Conservation (phyloP, 2,113 vertebrate genomes). For the Podarcis raffonei region DNA sequence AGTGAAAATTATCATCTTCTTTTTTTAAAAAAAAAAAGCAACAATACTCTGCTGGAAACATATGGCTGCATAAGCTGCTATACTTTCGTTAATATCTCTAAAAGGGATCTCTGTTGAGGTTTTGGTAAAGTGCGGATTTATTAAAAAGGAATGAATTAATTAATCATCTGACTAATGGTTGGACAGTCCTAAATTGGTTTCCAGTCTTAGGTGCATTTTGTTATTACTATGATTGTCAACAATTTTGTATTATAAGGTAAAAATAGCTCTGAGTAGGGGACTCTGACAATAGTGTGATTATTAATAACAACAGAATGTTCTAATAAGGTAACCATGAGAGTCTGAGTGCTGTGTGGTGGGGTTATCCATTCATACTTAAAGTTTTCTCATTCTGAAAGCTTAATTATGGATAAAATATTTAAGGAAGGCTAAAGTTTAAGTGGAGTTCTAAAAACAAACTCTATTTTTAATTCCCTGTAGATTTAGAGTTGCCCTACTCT, state of each 20-base stretch:
- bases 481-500: background rate
- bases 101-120: background rate
- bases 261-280: background rate
- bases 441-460: background rate
- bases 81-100: no score
- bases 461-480: background rate
- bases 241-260: background rate
- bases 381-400: background rate
- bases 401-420: background rate
- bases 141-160: background rate
- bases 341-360: background rate
- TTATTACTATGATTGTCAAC: background rate
- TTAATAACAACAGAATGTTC: background rate
- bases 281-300: background rate
- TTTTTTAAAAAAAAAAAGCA: conserved; percentile 33
- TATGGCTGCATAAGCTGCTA: conserved; percentile 31
- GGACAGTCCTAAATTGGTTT: background rate
- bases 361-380: background rate
- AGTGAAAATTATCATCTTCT: conserved; percentile 16
- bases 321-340: background rate
- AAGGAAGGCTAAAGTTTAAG: background rate
- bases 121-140: background rate
- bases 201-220: background rate
- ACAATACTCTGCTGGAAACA: conserved; percentile 32
- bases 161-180: background rate